A percentile compares a stretch with the other conserved stretches of the same genome.
Conservation (phyloP, 2,888 invertebrate species). For the Eugnorisma glareosa region DNA sequence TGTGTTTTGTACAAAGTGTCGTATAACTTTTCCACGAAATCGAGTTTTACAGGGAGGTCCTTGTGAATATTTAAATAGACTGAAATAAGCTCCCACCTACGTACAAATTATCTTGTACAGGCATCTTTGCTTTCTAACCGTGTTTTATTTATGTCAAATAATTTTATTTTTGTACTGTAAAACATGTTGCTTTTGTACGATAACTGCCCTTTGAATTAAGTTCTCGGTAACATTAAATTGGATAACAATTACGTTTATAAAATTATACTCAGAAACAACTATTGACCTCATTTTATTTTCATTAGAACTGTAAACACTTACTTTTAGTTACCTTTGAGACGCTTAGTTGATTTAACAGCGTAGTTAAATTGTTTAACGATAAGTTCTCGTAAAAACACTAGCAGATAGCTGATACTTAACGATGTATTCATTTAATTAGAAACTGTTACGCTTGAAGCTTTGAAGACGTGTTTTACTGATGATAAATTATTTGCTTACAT, state of each 20-base stretch:
- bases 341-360: slow-evolving; percentile 25
- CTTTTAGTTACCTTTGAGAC: slow-evolving; percentile 6
- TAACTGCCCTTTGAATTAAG: slow-evolving; percentile 9
- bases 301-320: slow-evolving; percentile 3
- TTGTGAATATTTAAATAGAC: slow-evolving; percentile 31
- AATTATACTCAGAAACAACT: slow-evolving; percentile 19
- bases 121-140: slow-evolving; percentile 5
- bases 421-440: slow-evolving; percentile 15
- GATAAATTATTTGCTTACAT: background rate
- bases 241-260: slow-evolving; percentile 9
- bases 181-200: background rate
- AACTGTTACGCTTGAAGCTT: background rate
- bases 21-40: slow-evolving; percentile 7
- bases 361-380: slow-evolving; percentile 30
- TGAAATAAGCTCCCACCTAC: slow-evolving; percentile 12
- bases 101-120: slow-evolving; percentile 8
- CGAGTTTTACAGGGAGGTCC: background rate
- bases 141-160: background rate
- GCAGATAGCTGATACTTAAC: slow-evolving; percentile 7
- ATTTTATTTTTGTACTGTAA: background rate
- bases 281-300: slow-evolving; percentile 18
- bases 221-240: slow-evolving; percentile 12
- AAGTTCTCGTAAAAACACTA: slow-evolving; percentile 19
- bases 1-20: slow-evolving; percentile 2
- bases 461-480: slow-evolving; percentile 1